Base-by-base conservation (phyloP, 2,113 vertebrate genomes). In the Eubucco bourcierii region DNA sequence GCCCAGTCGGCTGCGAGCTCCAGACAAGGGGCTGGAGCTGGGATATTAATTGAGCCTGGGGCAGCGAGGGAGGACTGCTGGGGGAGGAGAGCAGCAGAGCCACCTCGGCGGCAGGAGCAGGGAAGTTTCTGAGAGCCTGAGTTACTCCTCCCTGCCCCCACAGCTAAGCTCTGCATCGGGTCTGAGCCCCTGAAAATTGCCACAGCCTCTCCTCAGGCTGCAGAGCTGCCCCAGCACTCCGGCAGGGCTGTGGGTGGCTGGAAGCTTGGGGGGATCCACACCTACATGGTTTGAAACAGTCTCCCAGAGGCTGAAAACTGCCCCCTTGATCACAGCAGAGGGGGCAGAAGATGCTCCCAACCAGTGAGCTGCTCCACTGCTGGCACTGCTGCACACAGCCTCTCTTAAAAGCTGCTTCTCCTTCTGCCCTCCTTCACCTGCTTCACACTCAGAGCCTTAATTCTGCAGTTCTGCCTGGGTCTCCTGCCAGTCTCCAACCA, bases 201-300 rank as follows among this genome's bases (percentile, higher is more conserved):
- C 55, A 4, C 25, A 19, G 60, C 28, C 60, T 7, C 52, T 27
- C 12, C 27, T 28, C 19, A 27, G 79, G 66, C 64, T 9, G 16
- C 66, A 18, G 46, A 3, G 28, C 33, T 65, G 29, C 50, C 58
- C 20, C 46, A 70, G 39, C 4, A 16, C 1, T 5, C 34, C 17
- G 0, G 20, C 41, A 14, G 1, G 0, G 37, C 55, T 52, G 37
- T 0, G 39, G 55, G 4, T 7, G 44, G 33, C 21, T 61, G 64
- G 5, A 28, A n/a, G 50, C 4, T 56, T 23, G 15, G 53, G 29
- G 73, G 1, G 25, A 33, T 9, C 60, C 33, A 46, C 37, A 55
- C 14, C 47, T 44, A 6, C 0, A 0, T 3, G 3, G 47, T 81
- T 66, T 28, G 33, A 53, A 72, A 47, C 0, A 0, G 20, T 24